Base-by-base conservation (phyloP, 2,797 vertebrate genomes). In the Chaetodon trifasciatus region DNA sequence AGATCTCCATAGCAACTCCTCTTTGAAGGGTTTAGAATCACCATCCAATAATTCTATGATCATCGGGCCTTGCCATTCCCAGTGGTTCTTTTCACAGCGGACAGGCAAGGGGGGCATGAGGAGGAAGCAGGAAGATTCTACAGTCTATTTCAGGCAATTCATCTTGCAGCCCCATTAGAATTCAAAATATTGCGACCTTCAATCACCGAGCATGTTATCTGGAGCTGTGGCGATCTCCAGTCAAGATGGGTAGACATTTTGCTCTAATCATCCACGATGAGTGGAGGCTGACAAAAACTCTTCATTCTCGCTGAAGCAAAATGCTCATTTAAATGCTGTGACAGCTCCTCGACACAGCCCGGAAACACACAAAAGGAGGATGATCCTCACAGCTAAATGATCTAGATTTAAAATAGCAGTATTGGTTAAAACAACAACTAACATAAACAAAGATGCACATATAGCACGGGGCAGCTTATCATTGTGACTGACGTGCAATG, bases 101-200 rank as follows among this genome's bases (percentile, higher is more conserved):
- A 98, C 97, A 97, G 96, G 96, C 96, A 96, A 96, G 89, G 90
- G 88, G 90, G 90, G 87, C 86, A 83, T 2, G 81, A 92, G 92
- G 92, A 94, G 96, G 97, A 97, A 97, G 96, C 96, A 96, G 97
- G 96, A 96, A 97, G 97, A 98, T 98, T 98, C 97, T 98, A 97
- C 97, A 98, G 97, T 98, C 97, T 98, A 98, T 99, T 99, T 98
- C 97, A 98, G 96, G 97, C 97, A 98, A 99, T 99, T 99, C 97
- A 98, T 99, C 97, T 97, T 94, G 96, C 97, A 96, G 97, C 96
- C 97, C 97, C 97, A 99, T 99, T 99, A 99, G 97, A 99, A 99
- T 99, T 99, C 98, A 98, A 99, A 99, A 99, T 99, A 99, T 99
- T 99, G 98, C 98, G 97, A 99, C 98, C 98, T 99, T 99, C 98